Base-by-base conservation (phyloP, 2,797 vertebrate genomes). In the Sebastes itinus region DNA sequence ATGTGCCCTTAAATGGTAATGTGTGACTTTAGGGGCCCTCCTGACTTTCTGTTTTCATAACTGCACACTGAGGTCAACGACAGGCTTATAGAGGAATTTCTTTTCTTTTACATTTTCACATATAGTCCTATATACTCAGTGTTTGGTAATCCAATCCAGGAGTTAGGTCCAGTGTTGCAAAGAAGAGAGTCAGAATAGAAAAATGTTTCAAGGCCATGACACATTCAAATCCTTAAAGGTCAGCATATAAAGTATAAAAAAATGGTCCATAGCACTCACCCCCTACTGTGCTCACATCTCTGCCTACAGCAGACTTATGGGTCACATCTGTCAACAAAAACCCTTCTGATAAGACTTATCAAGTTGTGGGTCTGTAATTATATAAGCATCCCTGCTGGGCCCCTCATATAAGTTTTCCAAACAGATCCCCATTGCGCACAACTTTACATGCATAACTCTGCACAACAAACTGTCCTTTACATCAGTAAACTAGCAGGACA, bases 1-100 rank as follows among this genome's bases (percentile, higher is more conserved):
- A 32, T 63, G 58, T 86, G 77, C 66, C 88, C 84, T 86, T 90
- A 88, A 78, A 86, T 83, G 88, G 88, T 81, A 64, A 84, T 2
- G 68, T 62, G 30, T 52, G 64, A 18, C 62, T 69, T 77, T 30
- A 52, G 30, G 59, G 74, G 25, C 59, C 72, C 61, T 71, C 30
- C 23, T 71, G 49, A 55, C 25, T 52, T 61, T 20, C 20, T 22
- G 28, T 73, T 35, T 78, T 71, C 75, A 75, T 60, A 80, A 52
- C 60, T 62, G 38, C 61, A 74, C 54, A 56, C 46, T 72, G 77
- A 66, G 59, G 66, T 81, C 66, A 64, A 27, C 27, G 18, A 55
- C 3, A 10, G 46, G 8, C 5, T 64, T 18, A 46, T 46, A 33
- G 4, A 1, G 10, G 23, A 30, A 63, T 55, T 20, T 42, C 20